Evolutionary conservation across 2,797 vertebrate species (phyloP), one percentile per base, ranked within the genome.

Genomic region (Hydrophis major): DNA sequence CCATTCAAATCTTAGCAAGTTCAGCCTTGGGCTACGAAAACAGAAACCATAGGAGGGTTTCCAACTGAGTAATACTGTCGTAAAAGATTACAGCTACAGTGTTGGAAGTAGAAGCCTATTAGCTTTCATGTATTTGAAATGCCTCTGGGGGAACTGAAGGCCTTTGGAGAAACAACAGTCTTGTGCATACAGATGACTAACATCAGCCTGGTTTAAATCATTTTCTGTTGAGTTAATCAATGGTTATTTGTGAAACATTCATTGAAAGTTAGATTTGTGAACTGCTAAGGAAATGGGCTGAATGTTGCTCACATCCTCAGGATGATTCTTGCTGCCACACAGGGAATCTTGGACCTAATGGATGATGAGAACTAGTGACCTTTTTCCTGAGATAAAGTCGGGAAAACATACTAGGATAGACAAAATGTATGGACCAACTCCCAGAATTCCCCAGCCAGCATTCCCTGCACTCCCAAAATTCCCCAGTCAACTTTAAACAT

Each of bases 1-100:
- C 20, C 93, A 87, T 92, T 96, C 8, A 53, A 93, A 93, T 93
- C 27, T 56, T 89, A 91, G 94, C 89, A 94, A 95, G 87, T 87
- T 42, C 87, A 90, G 61, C 95, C 94, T 91, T 4, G 86, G 63
- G 95, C 50, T 86, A n/a, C 16, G 61, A 78, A 47, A 95, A 60
- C 1, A 0, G 69, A 94, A 50, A 27, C 90, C 93, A 90, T 69
- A 57, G 94, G 60, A 37, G 83, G 27, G n/a, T 95, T 95, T 93
- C 93, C 22, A 50, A 2, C 63, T 86, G 12, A 87, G 28, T 92
- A 59, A 87, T 90, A 20, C 4, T 3, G 55, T 92, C 94, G 7
- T 93, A 2, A 94, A 95, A 92, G 92, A 90, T 94, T 55, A 32
- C 56, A 20, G n/a, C 57, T 55, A 61, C 94, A 91, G 69, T 89